A percentile compares a stretch with the other conserved stretches of the same genome.
phyloP scores from a whole-genome alignment of 2,888 invertebrate genomes.

The Brachylomia viminalis region DNA sequence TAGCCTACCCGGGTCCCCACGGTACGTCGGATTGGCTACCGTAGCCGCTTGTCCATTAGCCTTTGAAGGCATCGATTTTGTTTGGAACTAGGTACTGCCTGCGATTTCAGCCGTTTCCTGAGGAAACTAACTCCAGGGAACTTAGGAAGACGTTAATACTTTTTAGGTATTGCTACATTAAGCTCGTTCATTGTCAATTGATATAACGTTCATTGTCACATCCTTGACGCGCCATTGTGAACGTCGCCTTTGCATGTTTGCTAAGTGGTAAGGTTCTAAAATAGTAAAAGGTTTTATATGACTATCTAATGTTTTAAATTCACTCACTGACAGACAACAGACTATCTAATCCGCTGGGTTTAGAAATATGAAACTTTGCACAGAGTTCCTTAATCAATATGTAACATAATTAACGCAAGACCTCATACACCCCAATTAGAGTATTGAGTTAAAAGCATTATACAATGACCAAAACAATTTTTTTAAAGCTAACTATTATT shows the following conservation, averaged over 20 bases:
- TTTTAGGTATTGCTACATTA: not conserved
- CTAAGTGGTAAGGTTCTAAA: no score
- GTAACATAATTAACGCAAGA: no score
- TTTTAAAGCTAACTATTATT: no score
- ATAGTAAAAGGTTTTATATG: no score
- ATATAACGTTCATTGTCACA: not conserved
- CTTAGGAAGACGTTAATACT: not conserved
- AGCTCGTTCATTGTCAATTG: not conserved
- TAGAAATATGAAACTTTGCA: no score
- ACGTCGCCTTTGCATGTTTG: not conserved
- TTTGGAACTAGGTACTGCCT: conserved; percentile 2
- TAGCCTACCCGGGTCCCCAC: conserved; percentile 33
- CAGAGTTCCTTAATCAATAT: no score
- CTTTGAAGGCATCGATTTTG: conserved; percentile 43
- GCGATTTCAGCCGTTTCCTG: not conserved
- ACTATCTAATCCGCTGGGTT: no score
- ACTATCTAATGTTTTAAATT: no score
- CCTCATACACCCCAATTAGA: no score
- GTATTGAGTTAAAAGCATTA: no score
- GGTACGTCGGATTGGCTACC: conserved; percentile 23
- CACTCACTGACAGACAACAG: no score
- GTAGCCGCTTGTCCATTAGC: conserved; percentile 31
- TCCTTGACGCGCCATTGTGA: not conserved
- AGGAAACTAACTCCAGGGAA: not conserved
- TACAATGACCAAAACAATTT: no score